Evolutionary conservation across 2,113 vertebrate species (phyloP), one percentile per base, ranked within the genome.

Genomic region (Catagonus wagneri): DNA sequence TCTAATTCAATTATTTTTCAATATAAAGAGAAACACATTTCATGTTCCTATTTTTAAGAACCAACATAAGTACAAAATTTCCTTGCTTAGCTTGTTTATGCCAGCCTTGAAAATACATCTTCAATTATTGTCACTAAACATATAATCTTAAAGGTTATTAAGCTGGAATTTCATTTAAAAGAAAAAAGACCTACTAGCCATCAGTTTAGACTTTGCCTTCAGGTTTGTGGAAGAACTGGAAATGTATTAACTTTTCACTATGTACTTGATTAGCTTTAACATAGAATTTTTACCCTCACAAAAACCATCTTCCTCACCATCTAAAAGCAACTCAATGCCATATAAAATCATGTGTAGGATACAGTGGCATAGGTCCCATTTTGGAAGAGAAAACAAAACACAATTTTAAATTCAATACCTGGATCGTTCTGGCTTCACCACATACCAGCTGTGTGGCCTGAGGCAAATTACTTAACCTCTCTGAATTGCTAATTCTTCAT

Each of bases 401-500:
- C 52, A 44, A 34, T 72, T 27, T 29, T 2, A 76, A 65, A 69
- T 61, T 75, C 22, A 69, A n/a, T 44, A 69, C 7, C 50, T 29
- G 39, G 19, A 6, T 61, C 78, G 12, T 79, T 60, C 69, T 54
- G 75, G 23, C 19, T 66, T 72, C 88, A 34, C 34, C 56, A 78
- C 11, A 68, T 39, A n/a, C 25, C 54, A 66, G 44, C 11, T 84
- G 17, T 83, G 32, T 84, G 84, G 58, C 39, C 61, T 44, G 63
- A 66, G 69, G 23, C 60, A 96, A 94, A 87, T 75, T 66, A 71
- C 17, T 83, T 44, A 91, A 71, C 50, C 65, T 91, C 61, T 85
- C 78, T 78, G 83, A 91, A 44, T 29, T 61, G 78, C 34, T 29
- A 81, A 19, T 61, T 81, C 84, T 89, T 71, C 74, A 44, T 74